These are phyloP conservation scores for Trichonephila clavata DNA, from an alignment of 1,140 invertebrate genomes.

Conservation along the genomic window DNA sequence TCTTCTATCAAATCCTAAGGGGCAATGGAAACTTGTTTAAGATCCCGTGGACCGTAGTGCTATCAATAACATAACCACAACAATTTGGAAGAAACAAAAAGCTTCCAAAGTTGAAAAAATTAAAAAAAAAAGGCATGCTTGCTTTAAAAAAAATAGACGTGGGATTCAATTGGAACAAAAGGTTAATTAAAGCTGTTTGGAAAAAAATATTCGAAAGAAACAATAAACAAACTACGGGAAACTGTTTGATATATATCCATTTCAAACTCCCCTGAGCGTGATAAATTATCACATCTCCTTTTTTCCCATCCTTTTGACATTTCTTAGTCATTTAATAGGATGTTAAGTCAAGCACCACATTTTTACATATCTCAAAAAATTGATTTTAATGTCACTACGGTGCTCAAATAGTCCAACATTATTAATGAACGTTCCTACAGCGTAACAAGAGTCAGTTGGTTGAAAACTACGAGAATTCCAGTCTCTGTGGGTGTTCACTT, in stretches of 20 bases:
- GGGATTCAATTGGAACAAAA: neutral
- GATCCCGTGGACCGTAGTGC: no score
- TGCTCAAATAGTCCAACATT: neutral
- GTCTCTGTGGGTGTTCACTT: neutral
- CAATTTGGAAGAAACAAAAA: no score
- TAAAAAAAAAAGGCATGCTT: neutral
- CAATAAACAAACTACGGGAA: neutral
- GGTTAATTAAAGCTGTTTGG: neutral
- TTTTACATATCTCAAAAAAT: neutral
- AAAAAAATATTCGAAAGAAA: neutral
- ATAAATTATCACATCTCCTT: neutral
- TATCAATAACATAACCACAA: no score
- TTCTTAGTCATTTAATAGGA: neutral
- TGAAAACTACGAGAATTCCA: slow-evolving; percentile 3
- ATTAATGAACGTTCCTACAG: neutral
- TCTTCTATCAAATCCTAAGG: no score
- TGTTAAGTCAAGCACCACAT: neutral
- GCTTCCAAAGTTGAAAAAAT: neutral
- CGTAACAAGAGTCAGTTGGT: neutral
- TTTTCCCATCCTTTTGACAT: neutral
- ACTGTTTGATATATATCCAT: neutral
- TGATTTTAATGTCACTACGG: neutral
- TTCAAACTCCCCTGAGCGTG: slow-evolving; percentile 1
- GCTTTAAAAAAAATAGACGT: neutral
- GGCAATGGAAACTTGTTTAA: no score